These are phyloP conservation scores for Thryonomys swinderianus DNA, from an alignment of 2,113 vertebrate genomes.

Conservation along the genomic window DNA sequence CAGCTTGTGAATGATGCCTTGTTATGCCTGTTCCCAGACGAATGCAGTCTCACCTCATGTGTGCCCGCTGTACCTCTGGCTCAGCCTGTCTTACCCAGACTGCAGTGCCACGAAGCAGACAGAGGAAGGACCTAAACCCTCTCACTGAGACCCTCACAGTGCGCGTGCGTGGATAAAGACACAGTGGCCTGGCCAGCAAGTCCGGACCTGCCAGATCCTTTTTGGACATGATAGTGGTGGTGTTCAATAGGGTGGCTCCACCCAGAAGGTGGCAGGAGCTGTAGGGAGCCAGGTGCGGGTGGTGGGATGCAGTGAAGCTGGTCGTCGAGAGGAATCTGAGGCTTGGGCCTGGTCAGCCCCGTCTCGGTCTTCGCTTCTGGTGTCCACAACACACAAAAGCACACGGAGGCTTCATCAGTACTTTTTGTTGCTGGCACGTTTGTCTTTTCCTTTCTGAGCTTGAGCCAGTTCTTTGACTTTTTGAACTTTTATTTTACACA, in stretches of 20 bases:
- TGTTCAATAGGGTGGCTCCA: not conserved
- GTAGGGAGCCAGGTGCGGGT: not conserved
- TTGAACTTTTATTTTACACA: slow-evolving; percentile 70
- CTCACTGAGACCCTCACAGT: not conserved
- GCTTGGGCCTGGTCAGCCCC: fast-evolving
- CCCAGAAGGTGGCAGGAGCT: not conserved
- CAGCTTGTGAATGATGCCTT: not conserved
- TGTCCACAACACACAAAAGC: not conserved
- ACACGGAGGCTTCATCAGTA: not conserved
- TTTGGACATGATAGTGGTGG: not conserved
- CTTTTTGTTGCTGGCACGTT: not conserved
- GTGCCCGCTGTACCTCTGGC: not conserved
- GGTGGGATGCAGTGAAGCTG: not conserved
- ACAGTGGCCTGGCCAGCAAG: not conserved
- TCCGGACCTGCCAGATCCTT: not conserved
- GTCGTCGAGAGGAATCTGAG: not conserved
- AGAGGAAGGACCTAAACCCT: not conserved
- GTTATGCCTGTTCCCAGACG: not conserved
- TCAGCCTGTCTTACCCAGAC: not conserved
- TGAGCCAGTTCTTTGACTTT: slow-evolving; percentile 39
- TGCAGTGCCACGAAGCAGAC: not conserved
- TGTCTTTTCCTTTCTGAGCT: not conserved
- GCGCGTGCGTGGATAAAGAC: not conserved
- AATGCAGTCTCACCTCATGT: not conserved
- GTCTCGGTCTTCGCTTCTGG: not conserved